Conservation (phyloP, 2,888 invertebrate species). For the Bombyx huttoni region DNA sequence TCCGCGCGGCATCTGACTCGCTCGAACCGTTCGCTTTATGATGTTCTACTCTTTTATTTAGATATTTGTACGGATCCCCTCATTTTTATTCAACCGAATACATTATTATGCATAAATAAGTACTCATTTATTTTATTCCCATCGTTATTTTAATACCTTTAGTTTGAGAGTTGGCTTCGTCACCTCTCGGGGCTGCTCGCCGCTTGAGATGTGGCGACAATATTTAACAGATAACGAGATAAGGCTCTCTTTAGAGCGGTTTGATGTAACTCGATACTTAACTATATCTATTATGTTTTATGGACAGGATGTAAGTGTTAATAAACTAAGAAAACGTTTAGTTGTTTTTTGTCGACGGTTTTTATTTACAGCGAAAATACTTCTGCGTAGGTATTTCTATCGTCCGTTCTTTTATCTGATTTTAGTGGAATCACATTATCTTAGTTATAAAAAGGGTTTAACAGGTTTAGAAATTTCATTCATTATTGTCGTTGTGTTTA, state of each 20-base stretch:
- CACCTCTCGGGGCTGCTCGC: conserved; percentile 44
- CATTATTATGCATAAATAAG: conserved; percentile 66
- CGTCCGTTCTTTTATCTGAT: not conserved
- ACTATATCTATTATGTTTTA: conserved; percentile 52
- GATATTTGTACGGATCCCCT: conserved; percentile 59
- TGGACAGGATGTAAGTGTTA: conserved; percentile 19
- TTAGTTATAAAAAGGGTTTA: conserved; percentile 1
- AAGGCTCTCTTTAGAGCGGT: conserved; percentile 51
- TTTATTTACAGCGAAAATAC: not conserved
- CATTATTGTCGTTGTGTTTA: no score
- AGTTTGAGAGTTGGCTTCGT: conserved; percentile 47
- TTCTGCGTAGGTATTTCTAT: not conserved
- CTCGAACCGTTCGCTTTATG: conserved; percentile 42
- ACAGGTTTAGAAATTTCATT: conserved; percentile 9
- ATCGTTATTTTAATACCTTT: conserved; percentile 61
- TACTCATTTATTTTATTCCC: conserved; percentile 61
- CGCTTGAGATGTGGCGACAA: conserved; percentile 55
- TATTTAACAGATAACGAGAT: conserved; percentile 60
- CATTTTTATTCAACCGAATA: conserved; percentile 62
- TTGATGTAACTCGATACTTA: conserved; percentile 58
- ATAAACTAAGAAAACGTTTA: conserved; percentile 17
- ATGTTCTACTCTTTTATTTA: conserved; percentile 61
- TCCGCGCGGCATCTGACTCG: conserved; percentile 54
- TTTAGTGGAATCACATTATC: conserved; percentile 1
- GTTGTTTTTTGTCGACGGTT: conserved; percentile 4